Conservation (phyloP, 2,888 invertebrate genomes). For the Chrysomela aeneicollis region DNA sequence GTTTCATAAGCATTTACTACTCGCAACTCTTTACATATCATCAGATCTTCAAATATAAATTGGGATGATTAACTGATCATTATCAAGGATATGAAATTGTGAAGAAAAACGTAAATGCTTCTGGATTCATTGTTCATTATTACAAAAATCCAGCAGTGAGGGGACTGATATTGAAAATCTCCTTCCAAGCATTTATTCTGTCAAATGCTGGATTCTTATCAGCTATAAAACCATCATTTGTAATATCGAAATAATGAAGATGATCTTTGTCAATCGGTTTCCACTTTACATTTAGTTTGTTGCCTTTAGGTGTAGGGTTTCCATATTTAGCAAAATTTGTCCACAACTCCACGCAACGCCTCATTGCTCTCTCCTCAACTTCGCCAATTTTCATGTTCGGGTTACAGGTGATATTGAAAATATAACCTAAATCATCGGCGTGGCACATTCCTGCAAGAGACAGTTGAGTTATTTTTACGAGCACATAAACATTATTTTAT, state of each 20-base stretch:
- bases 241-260: not conserved
- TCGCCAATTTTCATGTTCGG: constrained; percentile 42
- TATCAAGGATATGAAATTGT: no score
- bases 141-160: not conserved
- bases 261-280: not conserved
- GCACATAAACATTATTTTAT: no score
- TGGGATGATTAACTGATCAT: no score
- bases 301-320: constrained; percentile 41
- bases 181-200: not conserved
- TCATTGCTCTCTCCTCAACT: constrained; percentile 45
- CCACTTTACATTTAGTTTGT: constrained; percentile 12
- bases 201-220: not conserved
- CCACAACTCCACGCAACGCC: constrained; percentile 48
- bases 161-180: not conserved
- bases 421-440: constrained; percentile 47
- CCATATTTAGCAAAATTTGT: constrained; percentile 50
- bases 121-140: no score
- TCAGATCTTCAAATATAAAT: no score
- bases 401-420: constrained; percentile 41
- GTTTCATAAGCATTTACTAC: no score
- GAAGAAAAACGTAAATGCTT: no score
- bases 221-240: not conserved
- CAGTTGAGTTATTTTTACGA: no score
- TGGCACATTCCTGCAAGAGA: constrained; percentile 41
- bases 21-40: no score